Conservation (phyloP, 92 coral and sea anemone genomes). For the Epizoanthus ramosus region DNA sequence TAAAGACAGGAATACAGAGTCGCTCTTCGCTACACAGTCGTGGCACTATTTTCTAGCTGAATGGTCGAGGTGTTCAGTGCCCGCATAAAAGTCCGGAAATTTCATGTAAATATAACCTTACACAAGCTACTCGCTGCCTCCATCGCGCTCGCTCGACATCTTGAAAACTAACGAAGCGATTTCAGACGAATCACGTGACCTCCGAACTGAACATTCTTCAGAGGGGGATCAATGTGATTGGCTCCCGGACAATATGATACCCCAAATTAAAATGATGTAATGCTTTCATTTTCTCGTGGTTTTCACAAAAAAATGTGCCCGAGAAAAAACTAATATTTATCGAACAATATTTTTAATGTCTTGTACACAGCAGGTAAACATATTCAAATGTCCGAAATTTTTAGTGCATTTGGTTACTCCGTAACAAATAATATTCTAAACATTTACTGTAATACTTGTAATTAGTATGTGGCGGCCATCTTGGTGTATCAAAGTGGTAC, state of each 20-base stretch:
- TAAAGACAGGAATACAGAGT: slow-evolving; percentile 7
- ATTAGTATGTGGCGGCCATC: no score
- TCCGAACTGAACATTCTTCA: neutral
- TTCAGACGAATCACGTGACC: slow-evolving; percentile 28
- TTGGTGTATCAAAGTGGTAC: no score
- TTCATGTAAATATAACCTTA: slow-evolving; percentile 71
- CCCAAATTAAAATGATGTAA: slow-evolving; percentile 37
- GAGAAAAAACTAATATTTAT: no score
- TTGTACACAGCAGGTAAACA: no score
- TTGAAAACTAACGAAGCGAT: slow-evolving; percentile 30
- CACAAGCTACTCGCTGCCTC: slow-evolving; percentile 21
- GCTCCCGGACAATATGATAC: neutral
- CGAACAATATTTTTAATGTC: no score
- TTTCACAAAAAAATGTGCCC: no score
- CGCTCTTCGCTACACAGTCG: slow-evolving; percentile 14
- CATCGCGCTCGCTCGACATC: slow-evolving; percentile 37
- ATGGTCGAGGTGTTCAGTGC: neutral
- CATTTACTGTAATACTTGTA: no score
- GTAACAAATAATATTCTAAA: no score
- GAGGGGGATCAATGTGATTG: slow-evolving; percentile 39
- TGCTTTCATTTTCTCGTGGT: no score
- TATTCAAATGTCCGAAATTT: no score
- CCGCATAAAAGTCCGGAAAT: slow-evolving; percentile 62
- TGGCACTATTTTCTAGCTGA: neutral
- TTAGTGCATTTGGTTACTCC: no score